Conservation (phyloP, 53 echinoderm and acorn worm genomes). For the Paelopatides confundens region DNA sequence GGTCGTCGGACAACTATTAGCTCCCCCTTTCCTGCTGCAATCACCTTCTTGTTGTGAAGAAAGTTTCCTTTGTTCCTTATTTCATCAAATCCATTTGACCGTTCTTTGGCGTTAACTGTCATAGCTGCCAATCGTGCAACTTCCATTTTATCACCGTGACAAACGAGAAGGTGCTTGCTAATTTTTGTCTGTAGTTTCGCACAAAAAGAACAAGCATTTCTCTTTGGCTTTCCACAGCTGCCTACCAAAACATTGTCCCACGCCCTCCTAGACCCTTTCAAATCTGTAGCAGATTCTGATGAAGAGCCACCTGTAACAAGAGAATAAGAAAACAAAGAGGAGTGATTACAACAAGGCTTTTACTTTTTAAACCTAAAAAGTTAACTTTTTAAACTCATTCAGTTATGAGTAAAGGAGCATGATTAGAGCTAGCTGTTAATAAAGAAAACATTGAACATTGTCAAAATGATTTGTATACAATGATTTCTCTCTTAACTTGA, state of each 20-base stretch:
- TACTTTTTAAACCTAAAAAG: not conserved
- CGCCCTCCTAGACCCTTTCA: not conserved
- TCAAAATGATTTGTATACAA: no score
- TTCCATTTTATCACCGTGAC: slow-evolving; percentile 43
- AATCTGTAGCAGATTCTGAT: not conserved
- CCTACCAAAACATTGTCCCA: not conserved
- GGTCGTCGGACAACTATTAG: not conserved
- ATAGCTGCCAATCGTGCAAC: slow-evolving; percentile 47
- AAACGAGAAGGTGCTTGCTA: slow-evolving; percentile 53
- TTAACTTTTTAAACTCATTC: not conserved
- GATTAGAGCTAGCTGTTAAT: no score
- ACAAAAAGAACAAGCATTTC: slow-evolving; percentile 55
- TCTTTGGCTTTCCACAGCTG: not conserved
- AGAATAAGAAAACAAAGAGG: no score
- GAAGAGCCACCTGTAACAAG: not conserved
- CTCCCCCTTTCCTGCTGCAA: slow-evolving; percentile 16
- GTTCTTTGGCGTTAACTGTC: slow-evolving; percentile 4
- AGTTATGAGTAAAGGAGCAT: no score
- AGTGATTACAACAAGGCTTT: no score
- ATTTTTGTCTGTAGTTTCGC: slow-evolving; percentile 40
- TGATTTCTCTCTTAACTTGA: not conserved
- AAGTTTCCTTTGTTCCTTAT: slow-evolving; percentile 59
- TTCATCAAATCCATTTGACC: slow-evolving; percentile 48
- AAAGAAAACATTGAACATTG: no score
- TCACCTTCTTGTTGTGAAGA: slow-evolving; percentile 58